These are phyloP conservation scores for Siniperca knerii DNA, from an alignment of 2,113 vertebrate genomes.

Conservation along the genomic window DNA sequence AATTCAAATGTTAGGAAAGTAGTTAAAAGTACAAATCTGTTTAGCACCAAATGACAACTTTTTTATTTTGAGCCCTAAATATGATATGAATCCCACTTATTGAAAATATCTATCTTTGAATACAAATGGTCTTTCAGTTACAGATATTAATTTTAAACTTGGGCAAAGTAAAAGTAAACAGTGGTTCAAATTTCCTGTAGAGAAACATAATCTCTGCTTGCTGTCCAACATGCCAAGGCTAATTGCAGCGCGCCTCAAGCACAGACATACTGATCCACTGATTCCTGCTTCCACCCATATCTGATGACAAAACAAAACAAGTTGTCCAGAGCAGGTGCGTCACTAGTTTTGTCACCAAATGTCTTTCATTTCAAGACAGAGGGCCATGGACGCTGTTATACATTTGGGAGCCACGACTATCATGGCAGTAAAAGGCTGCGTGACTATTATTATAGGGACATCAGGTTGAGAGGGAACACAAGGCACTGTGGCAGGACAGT, in stretches of 20 bases:
- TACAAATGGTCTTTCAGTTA: not conserved
- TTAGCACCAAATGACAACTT: not conserved
- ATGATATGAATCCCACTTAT: not conserved
- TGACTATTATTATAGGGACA: slow-evolving; percentile 15
- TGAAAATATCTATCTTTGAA: not conserved
- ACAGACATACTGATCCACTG: not conserved
- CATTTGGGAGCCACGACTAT: not conserved
- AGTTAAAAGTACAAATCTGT: not conserved
- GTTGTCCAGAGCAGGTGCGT: not conserved
- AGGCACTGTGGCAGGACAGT: not conserved
- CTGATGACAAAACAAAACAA: slow-evolving; percentile 38
- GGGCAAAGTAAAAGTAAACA: slow-evolving; percentile 9
- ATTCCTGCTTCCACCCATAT: slow-evolving; percentile 5
- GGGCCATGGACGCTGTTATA: not conserved
- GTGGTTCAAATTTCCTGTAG: slow-evolving; percentile 22
- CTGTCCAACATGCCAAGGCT: slow-evolving; percentile 9
- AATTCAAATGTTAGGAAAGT: not conserved
- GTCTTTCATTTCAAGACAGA: not conserved
- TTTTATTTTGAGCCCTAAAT: not conserved
- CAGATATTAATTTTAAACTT: not conserved
- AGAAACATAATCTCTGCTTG: slow-evolving; percentile 25
- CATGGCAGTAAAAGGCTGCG: not conserved
- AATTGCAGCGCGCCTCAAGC: not conserved
- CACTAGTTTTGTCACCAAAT: not conserved
- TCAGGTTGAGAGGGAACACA: slow-evolving; percentile 7